Evolutionary conservation across 2,888 invertebrate species (phyloP).

Genomic region (Apamea anceps): DNA sequence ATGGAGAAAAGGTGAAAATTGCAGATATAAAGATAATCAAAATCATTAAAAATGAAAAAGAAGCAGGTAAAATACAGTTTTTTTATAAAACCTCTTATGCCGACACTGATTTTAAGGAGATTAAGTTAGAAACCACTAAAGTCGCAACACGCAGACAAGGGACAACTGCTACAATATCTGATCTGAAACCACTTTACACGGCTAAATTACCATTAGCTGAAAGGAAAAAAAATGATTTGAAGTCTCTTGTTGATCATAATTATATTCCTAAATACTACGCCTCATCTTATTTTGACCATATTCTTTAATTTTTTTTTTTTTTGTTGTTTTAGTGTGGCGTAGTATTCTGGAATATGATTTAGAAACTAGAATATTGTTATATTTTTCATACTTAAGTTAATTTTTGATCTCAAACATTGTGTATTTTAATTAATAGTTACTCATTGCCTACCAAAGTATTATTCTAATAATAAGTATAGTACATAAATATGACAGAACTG

Average conservation of each 20-base stretch:
- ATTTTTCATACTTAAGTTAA: no score
- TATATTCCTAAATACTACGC: slow-evolving; percentile 14
- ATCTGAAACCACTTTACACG: slow-evolving; percentile 23
- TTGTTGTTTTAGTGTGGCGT: no score
- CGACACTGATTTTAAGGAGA: slow-evolving; percentile 19
- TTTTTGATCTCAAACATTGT: no score
- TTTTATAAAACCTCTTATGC: slow-evolving; percentile 13
- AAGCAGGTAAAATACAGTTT: slow-evolving; percentile 13
- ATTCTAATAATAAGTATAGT: no score
- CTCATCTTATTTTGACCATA: no score
- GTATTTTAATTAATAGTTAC: no score
- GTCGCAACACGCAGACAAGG: slow-evolving; percentile 14
- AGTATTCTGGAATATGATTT: no score
- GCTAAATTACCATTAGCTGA: slow-evolving; percentile 34
- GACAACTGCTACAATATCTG: slow-evolving; percentile 15
- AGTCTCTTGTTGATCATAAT: slow-evolving; percentile 23
- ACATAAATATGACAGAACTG: no score
- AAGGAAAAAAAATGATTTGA: slow-evolving; percentile 33
- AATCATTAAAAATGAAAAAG: slow-evolving; percentile 12
- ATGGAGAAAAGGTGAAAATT: slow-evolving; percentile 26
- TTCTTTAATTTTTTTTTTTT: no score
- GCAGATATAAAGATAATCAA: slow-evolving; percentile 25
- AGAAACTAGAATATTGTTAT: no score
- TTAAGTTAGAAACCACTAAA: slow-evolving; percentile 16
- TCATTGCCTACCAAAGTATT: no score